Evolutionary conservation across 2,113 vertebrate genomes (phyloP).

Genomic region (Colinus virginianus): DNA sequence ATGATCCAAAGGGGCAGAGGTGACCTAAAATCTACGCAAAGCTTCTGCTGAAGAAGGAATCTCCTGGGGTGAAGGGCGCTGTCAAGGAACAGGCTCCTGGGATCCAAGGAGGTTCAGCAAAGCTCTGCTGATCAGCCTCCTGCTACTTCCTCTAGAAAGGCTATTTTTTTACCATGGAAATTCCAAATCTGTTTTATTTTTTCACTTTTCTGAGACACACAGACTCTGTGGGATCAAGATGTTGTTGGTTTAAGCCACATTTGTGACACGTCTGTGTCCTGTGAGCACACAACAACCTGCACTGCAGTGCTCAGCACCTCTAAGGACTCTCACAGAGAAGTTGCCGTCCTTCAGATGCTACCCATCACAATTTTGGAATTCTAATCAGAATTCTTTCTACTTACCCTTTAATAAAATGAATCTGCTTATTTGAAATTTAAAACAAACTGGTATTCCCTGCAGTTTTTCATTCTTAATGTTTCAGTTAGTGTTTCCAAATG

Average conservation of each 20-base stretch:
- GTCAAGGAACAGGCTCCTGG: not conserved
- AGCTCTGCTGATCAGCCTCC: not conserved
- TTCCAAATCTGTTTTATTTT: not conserved
- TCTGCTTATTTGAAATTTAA: not conserved
- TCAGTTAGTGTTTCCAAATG: not conserved
- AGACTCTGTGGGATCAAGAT: too few species aligned
- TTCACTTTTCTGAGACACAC: not conserved
- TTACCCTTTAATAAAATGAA: not conserved
- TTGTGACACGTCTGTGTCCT: rapidly evolving
- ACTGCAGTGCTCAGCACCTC: not conserved
- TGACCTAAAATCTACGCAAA: not conserved
- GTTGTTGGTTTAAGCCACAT: not conserved
- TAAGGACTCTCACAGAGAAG: not conserved
- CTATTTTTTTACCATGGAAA: not conserved
- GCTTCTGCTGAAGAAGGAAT: not conserved
- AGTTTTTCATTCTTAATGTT: not conserved
- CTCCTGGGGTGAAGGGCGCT: not conserved
- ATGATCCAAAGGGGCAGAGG: not conserved
- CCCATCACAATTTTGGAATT: not conserved
- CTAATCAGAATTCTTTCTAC: not conserved
- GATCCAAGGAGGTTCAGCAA: not conserved
- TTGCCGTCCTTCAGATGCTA: not conserved
- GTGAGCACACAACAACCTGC: not conserved
- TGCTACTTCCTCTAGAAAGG: not conserved
- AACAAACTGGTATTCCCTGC: not conserved